These are phyloP conservation scores for Apocheima hispidaria DNA, from an alignment of 2,888 invertebrate species.

Conservation along the genomic window DNA sequence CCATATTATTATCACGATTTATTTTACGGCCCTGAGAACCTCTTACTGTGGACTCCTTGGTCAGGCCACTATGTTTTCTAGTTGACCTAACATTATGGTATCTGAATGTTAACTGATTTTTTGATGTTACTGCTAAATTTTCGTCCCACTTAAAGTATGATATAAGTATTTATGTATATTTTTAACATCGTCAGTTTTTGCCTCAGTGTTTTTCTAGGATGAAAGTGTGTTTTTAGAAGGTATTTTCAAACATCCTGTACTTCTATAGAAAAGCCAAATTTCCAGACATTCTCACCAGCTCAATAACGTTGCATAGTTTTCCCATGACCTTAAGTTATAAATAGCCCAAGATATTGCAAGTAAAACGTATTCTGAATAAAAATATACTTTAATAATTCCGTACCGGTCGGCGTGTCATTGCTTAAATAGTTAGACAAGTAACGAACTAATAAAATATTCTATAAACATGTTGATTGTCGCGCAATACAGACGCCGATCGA, in stretches of 20 bases:
- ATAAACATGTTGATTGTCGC: conserved; percentile 72
- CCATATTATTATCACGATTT: conserved; percentile 65
- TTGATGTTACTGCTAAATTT: background rate
- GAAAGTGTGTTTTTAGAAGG: no score
- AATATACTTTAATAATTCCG: conserved; percentile 60
- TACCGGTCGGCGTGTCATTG: conserved; percentile 65
- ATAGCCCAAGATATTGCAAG: conserved; percentile 49
- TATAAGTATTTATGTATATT: no score
- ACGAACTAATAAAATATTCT: conserved; percentile 77
- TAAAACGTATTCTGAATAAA: conserved; percentile 58
- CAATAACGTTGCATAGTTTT: conserved; percentile 26
- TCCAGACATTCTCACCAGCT: background rate
- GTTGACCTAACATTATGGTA: conserved; percentile 58
- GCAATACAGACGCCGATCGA: conserved; percentile 78
- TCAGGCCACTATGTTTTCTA: conserved; percentile 50
- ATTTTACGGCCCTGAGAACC: conserved; percentile 68
- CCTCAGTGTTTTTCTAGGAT: no score
- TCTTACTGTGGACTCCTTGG: conserved; percentile 50
- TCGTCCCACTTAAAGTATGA: no score
- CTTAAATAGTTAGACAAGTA: conserved; percentile 71
- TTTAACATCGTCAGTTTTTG: no score
- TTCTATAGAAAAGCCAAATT: no score
- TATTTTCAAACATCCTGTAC: no score
- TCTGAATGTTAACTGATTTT: conserved; percentile 57
- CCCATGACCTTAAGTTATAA: conserved; percentile 45